phyloP scores from a whole-genome alignment of 2,888 invertebrate species.

The Cantharis nigra region DNA sequence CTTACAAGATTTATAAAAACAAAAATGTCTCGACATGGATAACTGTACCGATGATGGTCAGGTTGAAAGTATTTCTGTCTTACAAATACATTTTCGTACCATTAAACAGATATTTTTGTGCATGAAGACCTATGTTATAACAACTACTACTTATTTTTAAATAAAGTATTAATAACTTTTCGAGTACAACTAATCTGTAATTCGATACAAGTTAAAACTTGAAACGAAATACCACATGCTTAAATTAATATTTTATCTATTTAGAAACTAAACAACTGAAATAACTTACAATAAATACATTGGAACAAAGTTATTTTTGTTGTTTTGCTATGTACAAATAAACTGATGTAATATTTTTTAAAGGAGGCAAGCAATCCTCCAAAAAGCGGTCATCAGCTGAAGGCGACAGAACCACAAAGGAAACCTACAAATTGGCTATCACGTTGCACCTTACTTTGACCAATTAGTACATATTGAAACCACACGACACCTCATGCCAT shows the following conservation, averaged over 20 bases:
- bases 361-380: slow-evolving; percentile 91
- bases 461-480: slow-evolving; percentile 46
- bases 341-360: slow-evolving; percentile 12
- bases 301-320: background rate
- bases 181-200: background rate
- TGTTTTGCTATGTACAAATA: background rate
- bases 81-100: background rate
- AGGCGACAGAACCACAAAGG: slow-evolving; percentile 76
- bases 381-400: slow-evolving; percentile 80
- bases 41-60: too few relatives aligned
- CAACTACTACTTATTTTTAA: background rate
- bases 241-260: background rate
- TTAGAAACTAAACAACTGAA: background rate
- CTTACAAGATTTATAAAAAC: too few relatives aligned
- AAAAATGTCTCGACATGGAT: too few relatives aligned
- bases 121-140: background rate
- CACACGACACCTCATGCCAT: slow-evolving; percentile 17
- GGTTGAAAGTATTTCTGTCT: too few relatives aligned
- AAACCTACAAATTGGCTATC: slow-evolving; percentile 86
- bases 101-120: background rate
- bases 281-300: background rate
- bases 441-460: slow-evolving; percentile 88
- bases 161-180: background rate
- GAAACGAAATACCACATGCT: background rate
- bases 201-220: background rate